Base-by-base conservation (phyloP, 2,797 vertebrate genomes). In the Poeciliopsis turneri region DNA sequence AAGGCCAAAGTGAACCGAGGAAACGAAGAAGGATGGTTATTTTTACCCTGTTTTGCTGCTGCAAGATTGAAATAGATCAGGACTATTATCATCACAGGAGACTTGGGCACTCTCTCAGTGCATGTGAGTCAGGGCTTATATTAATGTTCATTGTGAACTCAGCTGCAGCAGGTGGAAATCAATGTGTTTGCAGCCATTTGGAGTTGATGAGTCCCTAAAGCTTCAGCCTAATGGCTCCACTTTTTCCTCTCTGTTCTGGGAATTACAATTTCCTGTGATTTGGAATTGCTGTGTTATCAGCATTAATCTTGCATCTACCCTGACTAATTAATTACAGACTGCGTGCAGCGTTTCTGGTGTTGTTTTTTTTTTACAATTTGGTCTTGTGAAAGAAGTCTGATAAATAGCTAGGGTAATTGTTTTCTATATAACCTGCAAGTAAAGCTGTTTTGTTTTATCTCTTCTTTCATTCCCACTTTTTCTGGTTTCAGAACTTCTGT, bases 131-230 rank as follows among this genome's bases (percentile, higher is more conserved):
- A 80, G 11, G 77, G 71, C 72, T 75, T 74, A 43, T 45, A 55
- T 78, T 82, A 76, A 59, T 83, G 57, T 83, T 74, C 77, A 82
- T 70, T 80, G 80, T 76, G 53, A 76, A 84, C 55, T 79, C 84
- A 81, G 79, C 86, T 82, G 86, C 88, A 91, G 85, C 92, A 91
- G 89, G 92, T 92, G 89, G 82, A 78, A 77, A 86, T 87, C 78
- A 91, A 84, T 85, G 57, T 45, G 80, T 91, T 87, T 88, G 90
- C 81, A 84, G 86, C 78, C 46, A 86, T 83, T 82, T 77, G 75
- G 82, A 82, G 84, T 80, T 82, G 88, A 89, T 81, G 75, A 79
- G 78, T 89, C 92, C 82, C 90, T 75, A 78, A 90, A 84, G 89
- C 71, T 78, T 82, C 80, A 79, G 83, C 82, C 82, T 90, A 86